phyloP scores from a whole-genome alignment of 2,888 invertebrate genomes.

The Hydrotaea diabolus region DNA sequence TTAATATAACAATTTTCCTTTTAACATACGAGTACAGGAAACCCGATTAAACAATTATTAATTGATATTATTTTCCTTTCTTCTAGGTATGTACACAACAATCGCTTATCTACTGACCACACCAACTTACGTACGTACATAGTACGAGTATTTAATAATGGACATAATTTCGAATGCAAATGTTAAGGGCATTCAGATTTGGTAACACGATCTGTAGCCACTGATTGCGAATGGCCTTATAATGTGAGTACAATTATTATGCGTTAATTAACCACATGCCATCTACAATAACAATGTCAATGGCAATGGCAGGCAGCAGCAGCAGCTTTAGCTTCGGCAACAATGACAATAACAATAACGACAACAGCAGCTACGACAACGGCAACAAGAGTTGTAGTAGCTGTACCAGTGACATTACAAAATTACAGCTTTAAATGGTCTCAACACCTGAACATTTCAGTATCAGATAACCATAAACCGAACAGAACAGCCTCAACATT shows the following conservation, averaged over 20 bases:
- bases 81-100: background rate
- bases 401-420: background rate
- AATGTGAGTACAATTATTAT: background rate
- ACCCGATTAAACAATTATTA: background rate
- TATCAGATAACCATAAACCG: slow-evolving; percentile 64
- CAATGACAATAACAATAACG: slow-evolving; percentile 1
- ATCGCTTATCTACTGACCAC: too few relatives aligned
- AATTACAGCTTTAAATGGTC: slow-evolving; percentile 29
- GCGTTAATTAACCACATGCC: slow-evolving; percentile 26
- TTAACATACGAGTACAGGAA: too few relatives aligned
- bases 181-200: background rate
- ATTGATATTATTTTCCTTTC: slow-evolving; percentile 6
- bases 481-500: background rate
- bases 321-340: background rate
- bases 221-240: background rate
- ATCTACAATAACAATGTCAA: slow-evolving; percentile 38
- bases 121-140: too few relatives aligned
- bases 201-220: background rate
- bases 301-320: slow-evolving; percentile 21
- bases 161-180: background rate
- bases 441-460: slow-evolving; percentile 47
- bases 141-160: too few relatives aligned
- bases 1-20: too few relatives aligned
- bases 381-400: background rate
- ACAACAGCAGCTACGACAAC: background rate